Evolutionary conservation across 2,888 invertebrate species (phyloP), one percentile per base, ranked within the genome.

Genomic region (Acronicta aceris): DNA sequence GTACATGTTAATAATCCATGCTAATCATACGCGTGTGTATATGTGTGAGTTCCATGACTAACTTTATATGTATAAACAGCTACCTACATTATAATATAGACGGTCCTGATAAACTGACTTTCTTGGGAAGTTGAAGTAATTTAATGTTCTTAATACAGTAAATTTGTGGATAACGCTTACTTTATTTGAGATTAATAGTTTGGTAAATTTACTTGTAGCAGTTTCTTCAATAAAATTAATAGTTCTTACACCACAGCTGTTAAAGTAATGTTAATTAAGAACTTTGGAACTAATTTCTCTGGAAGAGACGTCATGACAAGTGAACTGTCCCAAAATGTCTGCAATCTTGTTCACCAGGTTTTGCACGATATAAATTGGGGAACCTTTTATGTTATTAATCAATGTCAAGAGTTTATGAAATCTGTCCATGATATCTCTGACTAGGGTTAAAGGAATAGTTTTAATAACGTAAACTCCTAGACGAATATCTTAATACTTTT

Each of bases 251-350:
- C 42, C 66, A 72, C 33, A 33, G 1, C 67, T 53, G 45, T 41
- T 48, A 40, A 49, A 33, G 13, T 13, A 56, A 55, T 46, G 51
- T 71, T 58, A 53, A 65, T 71, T 51, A 66, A 69, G 55, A 72
- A 72, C 38, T 66, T 72, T 40, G 55, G n/a, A 69, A 60, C 36
- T 67, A 67, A 52, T 69, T 72, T 43, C 27, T 72, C 15, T 60
- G n/a, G n/a, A 43, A 56, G 55, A 72, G 67, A 66, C 56, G 60
- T 60, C 67, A 66, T 43, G 58, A 55, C 52, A 52, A 73, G 62
- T 58, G 49, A 66, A 66, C 56, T 51, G 69, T 68, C 55, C 12
- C 52, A 51, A 68, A 21, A 59, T 68, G 63, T 57, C 49, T 60
- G 15, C 33, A 45, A 72, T 66, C 55, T 72, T 50, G 61, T 51